A percentile compares a stretch with the other conserved stretches of the same genome.
Evolutionary conservation across 2,113 vertebrate genomes (phyloP).

Genomic region (Symphodus melops): DNA sequence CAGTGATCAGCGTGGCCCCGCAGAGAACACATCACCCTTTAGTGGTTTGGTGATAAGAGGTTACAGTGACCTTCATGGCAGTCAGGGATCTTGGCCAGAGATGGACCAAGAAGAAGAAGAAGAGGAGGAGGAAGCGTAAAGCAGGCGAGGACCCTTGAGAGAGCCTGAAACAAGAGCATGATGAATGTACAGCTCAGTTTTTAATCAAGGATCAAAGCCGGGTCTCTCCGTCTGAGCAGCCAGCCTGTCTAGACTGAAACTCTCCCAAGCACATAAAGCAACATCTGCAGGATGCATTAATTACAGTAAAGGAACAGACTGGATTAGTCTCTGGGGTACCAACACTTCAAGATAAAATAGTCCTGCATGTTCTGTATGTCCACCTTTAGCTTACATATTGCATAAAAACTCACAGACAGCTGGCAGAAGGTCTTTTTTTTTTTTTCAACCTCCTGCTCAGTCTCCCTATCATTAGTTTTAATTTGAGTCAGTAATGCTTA

Average conservation of each 20-base stretch:
- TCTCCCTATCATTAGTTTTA: slow-evolving; percentile 44
- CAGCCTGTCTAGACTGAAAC: slow-evolving; percentile 85
- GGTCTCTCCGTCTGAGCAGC: slow-evolving; percentile 80
- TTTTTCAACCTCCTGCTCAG: not conserved
- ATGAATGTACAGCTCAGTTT: slow-evolving; percentile 84
- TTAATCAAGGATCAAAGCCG: slow-evolving; percentile 88
- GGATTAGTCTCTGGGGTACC: slow-evolving; percentile 55
- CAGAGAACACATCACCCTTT: slow-evolving; percentile 40
- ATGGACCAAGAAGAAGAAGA: slow-evolving; percentile 29
- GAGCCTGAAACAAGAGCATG: slow-evolving; percentile 76
- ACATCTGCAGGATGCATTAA: slow-evolving; percentile 86
- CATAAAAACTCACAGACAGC: not conserved
- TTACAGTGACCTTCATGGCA: slow-evolving; percentile 54
- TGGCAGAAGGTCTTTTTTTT: slow-evolving; percentile 10
- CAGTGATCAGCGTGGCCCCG: not conserved
- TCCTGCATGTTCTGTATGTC: not conserved
- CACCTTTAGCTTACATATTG: not conserved
- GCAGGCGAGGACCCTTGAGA: slow-evolving; percentile 58
- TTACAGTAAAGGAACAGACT: slow-evolving; percentile 80
- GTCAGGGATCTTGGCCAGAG: slow-evolving; percentile 52
- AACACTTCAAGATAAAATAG: slow-evolving; percentile 28
- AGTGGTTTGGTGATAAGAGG: slow-evolving; percentile 56
- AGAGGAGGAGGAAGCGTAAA: slow-evolving; percentile 41
- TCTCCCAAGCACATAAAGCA: slow-evolving; percentile 83
- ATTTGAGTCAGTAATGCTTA: slow-evolving; percentile 42